Conservation (phyloP, 1,140 invertebrate species). For the Ostrea edulis region DNA sequence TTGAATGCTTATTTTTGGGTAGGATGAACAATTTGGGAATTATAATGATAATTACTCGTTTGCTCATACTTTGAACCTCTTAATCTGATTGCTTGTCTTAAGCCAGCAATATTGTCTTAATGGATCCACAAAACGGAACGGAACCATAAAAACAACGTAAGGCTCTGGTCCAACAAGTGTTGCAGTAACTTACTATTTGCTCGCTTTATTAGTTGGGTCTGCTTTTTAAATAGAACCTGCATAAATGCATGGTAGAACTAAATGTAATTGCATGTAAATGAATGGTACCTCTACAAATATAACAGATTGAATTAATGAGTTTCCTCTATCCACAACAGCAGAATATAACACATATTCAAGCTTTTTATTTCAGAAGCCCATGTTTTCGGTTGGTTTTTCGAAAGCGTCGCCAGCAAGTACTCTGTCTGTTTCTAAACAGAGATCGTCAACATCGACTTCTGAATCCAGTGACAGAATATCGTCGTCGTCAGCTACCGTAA, state of each 20-base stretch:
- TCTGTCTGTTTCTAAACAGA: background rate
- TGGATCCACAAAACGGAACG: background rate
- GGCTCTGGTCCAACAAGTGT: background rate
- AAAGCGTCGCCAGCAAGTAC: background rate
- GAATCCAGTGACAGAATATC: background rate
- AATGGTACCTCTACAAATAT: background rate
- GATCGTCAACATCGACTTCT: background rate
- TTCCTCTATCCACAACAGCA: background rate
- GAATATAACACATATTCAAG: conserved; percentile 1
- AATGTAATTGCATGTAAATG: conserved; percentile 22
- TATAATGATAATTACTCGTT: too few species aligned
- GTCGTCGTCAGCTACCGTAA: background rate
- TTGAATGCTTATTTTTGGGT: too few species aligned
- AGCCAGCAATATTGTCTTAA: background rate
- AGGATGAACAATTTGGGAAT: too few species aligned
- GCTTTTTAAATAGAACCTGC: conserved; percentile 32
- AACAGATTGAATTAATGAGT: background rate
- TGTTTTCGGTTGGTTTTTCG: background rate
- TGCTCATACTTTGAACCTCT: too few species aligned
- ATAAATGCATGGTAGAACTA: conserved; percentile 20
- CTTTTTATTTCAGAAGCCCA: conserved; percentile 10
- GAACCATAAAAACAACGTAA: background rate
- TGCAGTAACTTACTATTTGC: background rate
- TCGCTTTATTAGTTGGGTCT: background rate
- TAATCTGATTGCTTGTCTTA: too few species aligned